These are phyloP conservation scores for Cololabis saira DNA, from an alignment of 2,113 vertebrate species.

Conservation along the genomic window DNA sequence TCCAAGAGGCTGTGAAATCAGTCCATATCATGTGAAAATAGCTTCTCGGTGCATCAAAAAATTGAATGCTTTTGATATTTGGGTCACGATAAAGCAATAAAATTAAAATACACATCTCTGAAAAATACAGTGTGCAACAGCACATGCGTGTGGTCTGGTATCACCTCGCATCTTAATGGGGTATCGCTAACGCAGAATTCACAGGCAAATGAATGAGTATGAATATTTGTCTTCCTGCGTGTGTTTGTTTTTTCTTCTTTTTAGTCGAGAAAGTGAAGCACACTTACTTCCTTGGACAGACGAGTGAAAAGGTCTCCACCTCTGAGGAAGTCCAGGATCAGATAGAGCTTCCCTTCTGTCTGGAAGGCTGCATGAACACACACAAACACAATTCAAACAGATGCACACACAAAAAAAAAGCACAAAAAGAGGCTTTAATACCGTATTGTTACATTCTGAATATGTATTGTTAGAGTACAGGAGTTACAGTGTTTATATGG, in stretches of 20 bases:
- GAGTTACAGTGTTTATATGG: not conserved
- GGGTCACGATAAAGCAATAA: too few species aligned
- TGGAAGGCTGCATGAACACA: slow-evolving; percentile 89
- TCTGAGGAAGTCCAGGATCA: slow-evolving; percentile 95
- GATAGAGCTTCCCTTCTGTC: slow-evolving; percentile 96
- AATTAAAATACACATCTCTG: too few species aligned
- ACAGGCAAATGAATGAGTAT: not conserved
- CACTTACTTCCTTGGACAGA: slow-evolving; percentile 91
- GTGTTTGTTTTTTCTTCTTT: not conserved
- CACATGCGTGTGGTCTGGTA: too few species aligned
- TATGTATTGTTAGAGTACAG: slow-evolving; percentile 1
- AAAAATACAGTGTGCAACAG: too few species aligned
- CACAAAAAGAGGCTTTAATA: not conserved
- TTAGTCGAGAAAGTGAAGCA: not conserved
- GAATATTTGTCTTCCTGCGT: not conserved
- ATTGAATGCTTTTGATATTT: too few species aligned
- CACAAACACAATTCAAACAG: slow-evolving; percentile 24
- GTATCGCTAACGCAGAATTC: too few species aligned
- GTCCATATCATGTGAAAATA: too few species aligned
- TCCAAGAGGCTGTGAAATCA: too few species aligned
- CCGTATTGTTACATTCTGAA: slow-evolving; percentile 7
- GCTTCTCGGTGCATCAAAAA: too few species aligned
- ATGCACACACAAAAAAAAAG: slow-evolving; percentile 17
- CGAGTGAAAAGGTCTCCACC: slow-evolving; percentile 97
- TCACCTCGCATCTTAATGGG: too few species aligned